Percentiles rank a stretch among this genome's conserved stretches.
Evolutionary conservation across 2,888 invertebrate species (phyloP).

Genomic region (Barypeithes pellucidus): DNA sequence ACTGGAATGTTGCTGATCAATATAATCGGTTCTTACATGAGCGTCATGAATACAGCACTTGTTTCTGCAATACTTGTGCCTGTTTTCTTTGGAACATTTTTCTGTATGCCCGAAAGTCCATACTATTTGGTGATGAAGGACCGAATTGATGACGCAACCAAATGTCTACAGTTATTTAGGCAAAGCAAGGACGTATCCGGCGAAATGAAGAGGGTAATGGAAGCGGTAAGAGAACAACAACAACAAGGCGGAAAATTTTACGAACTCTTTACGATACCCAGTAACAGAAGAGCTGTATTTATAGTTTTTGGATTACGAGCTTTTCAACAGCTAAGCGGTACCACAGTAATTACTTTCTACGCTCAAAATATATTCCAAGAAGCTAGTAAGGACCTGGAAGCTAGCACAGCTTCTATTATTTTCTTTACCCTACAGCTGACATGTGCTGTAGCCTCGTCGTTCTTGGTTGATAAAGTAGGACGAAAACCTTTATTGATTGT

Average conservation of each 20-base stretch:
- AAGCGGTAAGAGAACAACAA: conserved; percentile 67
- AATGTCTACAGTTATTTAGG: conserved; percentile 71
- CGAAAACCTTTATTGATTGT: conserved; percentile 73
- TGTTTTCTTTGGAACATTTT: conserved; percentile 70
- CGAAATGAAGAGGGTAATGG: conserved; percentile 64
- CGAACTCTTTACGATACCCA: conserved; percentile 74
- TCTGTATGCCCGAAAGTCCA: conserved; percentile 77
- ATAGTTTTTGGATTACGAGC: conserved; percentile 76
- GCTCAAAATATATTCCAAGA: conserved; percentile 72
- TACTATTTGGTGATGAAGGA: conserved; percentile 71
- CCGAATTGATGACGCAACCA: conserved; percentile 70
- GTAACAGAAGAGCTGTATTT: conserved; percentile 77
- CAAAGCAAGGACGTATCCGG: conserved; percentile 72
- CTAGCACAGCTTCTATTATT: conserved; percentile 64
- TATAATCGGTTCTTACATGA: conserved; percentile 70
- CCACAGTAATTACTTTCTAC: conserved; percentile 77
- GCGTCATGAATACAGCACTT: conserved; percentile 72
- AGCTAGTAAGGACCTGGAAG: conserved; percentile 68
- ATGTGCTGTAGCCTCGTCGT: conserved; percentile 73
- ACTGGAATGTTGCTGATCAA: conserved; percentile 74
- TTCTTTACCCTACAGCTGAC: conserved; percentile 74
- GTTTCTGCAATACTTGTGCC: conserved; percentile 71
- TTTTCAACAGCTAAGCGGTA: conserved; percentile 75
- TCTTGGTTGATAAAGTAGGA: conserved; percentile 75
- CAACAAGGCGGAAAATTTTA: conserved; percentile 73